Evolutionary conservation across 2,888 invertebrate genomes (phyloP).

Genomic region (Nemoura dubitans): DNA sequence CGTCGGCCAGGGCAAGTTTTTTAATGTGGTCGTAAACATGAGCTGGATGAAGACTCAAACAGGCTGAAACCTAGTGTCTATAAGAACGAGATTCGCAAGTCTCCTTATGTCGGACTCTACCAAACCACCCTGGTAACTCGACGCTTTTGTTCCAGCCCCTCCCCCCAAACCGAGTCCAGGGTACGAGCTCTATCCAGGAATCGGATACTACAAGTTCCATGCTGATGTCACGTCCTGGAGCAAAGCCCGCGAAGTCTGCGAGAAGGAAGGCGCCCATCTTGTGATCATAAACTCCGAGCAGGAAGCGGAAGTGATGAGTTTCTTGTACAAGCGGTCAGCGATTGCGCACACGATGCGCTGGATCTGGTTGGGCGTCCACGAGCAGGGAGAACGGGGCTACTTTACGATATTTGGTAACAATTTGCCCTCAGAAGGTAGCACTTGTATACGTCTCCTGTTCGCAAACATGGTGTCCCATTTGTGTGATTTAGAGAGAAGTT

Average conservation of each 20-base stretch:
- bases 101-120: too few species aligned
- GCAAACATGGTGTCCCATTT: too few species aligned
- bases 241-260: constrained; percentile 37
- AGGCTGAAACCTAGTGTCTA: too few species aligned
- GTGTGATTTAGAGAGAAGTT: too few species aligned
- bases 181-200: constrained; percentile 44
- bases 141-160: background rate
- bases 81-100: too few species aligned
- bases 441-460: too few species aligned
- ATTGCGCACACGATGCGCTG: constrained; percentile 30
- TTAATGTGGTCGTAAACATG: too few species aligned
- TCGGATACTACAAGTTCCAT: constrained; percentile 48
- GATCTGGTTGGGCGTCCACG: constrained; percentile 50
- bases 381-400: constrained; percentile 45
- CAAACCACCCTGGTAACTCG: background rate
- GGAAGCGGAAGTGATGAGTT: constrained; percentile 46
- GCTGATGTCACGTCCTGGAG: constrained; percentile 18
- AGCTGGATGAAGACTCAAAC: too few species aligned
- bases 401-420: constrained; percentile 43
- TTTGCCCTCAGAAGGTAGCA: too few species aligned
- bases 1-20: too few species aligned
- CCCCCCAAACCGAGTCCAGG: constrained; percentile 43
- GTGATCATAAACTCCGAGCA: constrained; percentile 51
- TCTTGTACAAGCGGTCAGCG: constrained; percentile 44
- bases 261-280: constrained; percentile 49